Conservation (phyloP, 2,113 vertebrate species). For the Lanius ludovicianus region DNA sequence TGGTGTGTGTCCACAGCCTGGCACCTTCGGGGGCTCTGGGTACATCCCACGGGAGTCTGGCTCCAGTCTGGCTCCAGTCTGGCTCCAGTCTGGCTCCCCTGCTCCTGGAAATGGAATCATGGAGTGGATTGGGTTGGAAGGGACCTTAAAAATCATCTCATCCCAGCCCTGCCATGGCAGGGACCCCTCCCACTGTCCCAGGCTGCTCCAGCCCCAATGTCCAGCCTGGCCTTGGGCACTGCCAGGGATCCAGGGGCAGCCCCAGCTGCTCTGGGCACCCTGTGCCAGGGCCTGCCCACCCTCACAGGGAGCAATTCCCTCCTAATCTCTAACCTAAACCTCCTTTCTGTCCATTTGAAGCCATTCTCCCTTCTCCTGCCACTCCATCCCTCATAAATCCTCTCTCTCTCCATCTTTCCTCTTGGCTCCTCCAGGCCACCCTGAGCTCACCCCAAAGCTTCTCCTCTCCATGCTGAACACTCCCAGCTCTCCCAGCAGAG, state of each 20-base stretch:
- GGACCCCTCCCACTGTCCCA: background rate
- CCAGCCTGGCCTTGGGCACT: background rate
- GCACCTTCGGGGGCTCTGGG: background rate
- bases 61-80: background rate
- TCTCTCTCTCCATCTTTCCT: background rate
- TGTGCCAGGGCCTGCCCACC: background rate
- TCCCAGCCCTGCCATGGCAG: background rate
- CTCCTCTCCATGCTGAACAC: background rate
- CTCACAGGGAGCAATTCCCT: background rate
- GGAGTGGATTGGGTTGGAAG: background rate
- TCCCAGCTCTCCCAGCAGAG: background rate
- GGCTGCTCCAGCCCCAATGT: background rate
- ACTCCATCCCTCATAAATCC: background rate
- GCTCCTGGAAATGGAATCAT: accelerated
- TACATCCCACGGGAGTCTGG: accelerated
- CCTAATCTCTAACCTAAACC: accelerated
- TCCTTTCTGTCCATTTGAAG: accelerated
- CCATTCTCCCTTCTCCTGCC: background rate
- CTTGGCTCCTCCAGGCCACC: background rate
- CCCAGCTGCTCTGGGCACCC: background rate
- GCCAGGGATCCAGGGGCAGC: background rate
- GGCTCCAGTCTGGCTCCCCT: background rate
- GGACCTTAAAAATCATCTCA: background rate
- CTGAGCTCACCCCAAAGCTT: background rate
- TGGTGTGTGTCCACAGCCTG: accelerated